A percentile compares a stretch with the other conserved stretches of the same genome.
phyloP scores from a whole-genome alignment of 1,140 invertebrate species.

The Pollicipes pollicipes region DNA sequence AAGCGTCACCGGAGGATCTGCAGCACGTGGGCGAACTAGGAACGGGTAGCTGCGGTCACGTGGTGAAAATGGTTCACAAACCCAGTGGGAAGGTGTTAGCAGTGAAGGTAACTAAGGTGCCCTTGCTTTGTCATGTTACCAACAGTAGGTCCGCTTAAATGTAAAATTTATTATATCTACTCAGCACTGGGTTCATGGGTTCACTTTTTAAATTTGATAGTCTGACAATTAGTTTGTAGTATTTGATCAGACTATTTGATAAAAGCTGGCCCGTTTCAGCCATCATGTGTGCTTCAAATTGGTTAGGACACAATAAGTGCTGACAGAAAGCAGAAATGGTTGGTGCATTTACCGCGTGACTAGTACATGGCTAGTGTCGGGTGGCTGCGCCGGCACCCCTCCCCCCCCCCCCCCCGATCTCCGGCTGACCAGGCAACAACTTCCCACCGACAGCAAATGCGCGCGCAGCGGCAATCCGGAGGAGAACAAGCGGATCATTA shows the following conservation, averaged over 20 bases:
- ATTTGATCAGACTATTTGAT: background rate
- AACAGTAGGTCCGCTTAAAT: too few species aligned
- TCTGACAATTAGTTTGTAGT: too few species aligned
- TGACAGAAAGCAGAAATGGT: too few species aligned
- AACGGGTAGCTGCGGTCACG: constrained; percentile 91
- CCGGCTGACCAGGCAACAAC: constrained; percentile 11
- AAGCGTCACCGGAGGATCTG: constrained; percentile 46
- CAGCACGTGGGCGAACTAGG: constrained; percentile 78
- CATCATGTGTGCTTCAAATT: too few species aligned
- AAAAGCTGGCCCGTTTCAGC: background rate
- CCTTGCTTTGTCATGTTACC: too few species aligned
- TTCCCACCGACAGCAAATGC: constrained; percentile 62
- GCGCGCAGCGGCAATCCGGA: constrained; percentile 82
- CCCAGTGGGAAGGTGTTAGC: constrained; percentile 69
- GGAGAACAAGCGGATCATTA: constrained; percentile 93
- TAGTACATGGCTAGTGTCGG: too few species aligned
- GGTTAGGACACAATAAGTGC: too few species aligned
- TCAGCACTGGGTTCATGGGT: too few species aligned
- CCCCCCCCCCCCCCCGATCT: constrained; percentile 9
- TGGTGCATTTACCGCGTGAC: too few species aligned
- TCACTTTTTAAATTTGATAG: too few species aligned
- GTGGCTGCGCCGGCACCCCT: constrained; percentile 6
- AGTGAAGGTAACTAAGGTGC: constrained; percentile 58
- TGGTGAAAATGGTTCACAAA: constrained; percentile 86
- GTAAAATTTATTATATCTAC: background rate